Evolutionary conservation across 2,113 vertebrate genomes (phyloP).

Genomic region (Zapus hudsonius): DNA sequence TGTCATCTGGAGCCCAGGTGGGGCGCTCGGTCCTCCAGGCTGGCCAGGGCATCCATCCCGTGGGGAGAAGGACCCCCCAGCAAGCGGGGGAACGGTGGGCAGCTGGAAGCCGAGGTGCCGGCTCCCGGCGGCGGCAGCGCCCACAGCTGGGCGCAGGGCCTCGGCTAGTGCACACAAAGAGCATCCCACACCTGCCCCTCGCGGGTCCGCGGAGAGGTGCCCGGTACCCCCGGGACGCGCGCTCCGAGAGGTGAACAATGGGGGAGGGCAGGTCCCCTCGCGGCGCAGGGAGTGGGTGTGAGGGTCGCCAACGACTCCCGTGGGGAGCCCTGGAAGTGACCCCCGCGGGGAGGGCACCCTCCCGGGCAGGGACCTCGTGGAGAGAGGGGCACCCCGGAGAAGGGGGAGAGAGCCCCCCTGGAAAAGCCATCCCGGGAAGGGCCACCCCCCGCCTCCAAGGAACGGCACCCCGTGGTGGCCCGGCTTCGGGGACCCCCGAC

Average conservation of each 20-base stretch:
- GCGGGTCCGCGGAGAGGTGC: too few relatives aligned
- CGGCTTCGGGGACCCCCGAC: background rate
- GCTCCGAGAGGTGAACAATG: constrained; percentile 60
- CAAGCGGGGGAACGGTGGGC: background rate
- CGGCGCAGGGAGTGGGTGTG: background rate
- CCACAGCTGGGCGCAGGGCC: constrained; percentile 1
- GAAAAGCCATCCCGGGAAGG: background rate
- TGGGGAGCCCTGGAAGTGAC: background rate
- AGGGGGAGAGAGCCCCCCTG: background rate
- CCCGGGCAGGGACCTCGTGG: too few relatives aligned
- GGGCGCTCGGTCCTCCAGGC: background rate
- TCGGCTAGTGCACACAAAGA: too few relatives aligned
- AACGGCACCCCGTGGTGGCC: background rate
- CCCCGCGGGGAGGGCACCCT: background rate
- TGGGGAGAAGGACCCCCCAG: background rate
- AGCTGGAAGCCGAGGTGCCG: background rate
- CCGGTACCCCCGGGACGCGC: background rate
- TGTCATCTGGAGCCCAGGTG: background rate
- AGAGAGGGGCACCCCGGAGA: background rate
- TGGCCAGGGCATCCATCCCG: too few relatives aligned
- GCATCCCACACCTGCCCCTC: too few relatives aligned
- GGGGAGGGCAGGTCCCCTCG: background rate
- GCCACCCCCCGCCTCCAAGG: background rate
- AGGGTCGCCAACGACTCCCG: background rate
- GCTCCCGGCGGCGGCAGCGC: background rate